Conservation (phyloP, 1,140 invertebrate genomes). For the Zeugodacus cucurbitae region DNA sequence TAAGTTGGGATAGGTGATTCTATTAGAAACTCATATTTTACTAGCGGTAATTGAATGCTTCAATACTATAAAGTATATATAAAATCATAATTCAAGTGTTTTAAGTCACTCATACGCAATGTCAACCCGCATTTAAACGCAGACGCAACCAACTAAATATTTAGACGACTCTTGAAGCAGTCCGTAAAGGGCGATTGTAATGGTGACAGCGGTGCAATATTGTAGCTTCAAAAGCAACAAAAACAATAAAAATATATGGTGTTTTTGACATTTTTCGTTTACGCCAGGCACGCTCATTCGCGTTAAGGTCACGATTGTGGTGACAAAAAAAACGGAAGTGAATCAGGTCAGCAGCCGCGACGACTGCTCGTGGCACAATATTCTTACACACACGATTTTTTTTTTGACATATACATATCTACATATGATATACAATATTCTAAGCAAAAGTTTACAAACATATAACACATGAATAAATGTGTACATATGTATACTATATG, state of each 20-base stretch:
- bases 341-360: neutral
- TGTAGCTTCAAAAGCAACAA: neutral
- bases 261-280: constrained; percentile 7
- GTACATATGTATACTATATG: too few relatives aligned
- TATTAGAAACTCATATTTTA: too few relatives aligned
- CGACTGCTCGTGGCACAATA: neutral
- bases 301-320: neutral
- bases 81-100: too few relatives aligned
- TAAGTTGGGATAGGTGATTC: too few relatives aligned
- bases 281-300: neutral
- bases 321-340: neutral
- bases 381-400: too few relatives aligned
- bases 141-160: neutral
- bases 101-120: constrained; percentile 1
- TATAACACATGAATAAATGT: neutral
- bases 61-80: too few relatives aligned
- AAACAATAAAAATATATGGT: neutral
- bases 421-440: too few relatives aligned
- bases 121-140: neutral
- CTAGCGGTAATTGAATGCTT: too few relatives aligned
- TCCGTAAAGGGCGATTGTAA: neutral
- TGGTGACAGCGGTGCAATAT: neutral
- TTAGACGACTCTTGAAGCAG: neutral
- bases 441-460: neutral
- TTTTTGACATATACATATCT: too few relatives aligned